Base-by-base conservation (phyloP, 2,113 vertebrate genomes). In the Thryonomys swinderianus region DNA sequence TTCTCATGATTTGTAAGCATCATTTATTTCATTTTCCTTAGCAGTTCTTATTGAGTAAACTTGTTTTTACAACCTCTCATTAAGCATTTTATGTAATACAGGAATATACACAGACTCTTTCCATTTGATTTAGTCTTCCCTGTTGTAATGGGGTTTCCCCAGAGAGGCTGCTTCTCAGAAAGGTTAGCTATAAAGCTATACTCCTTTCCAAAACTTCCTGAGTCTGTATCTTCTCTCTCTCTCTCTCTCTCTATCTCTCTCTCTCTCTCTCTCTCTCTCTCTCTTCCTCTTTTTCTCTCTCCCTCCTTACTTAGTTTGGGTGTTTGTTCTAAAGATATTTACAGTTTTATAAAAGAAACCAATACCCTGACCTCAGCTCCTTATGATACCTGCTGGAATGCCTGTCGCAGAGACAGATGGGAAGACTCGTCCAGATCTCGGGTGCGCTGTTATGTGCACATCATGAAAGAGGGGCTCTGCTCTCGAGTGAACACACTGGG, bases 391-490 rank as follows among this genome's bases (percentile, higher is more conserved):
- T 99, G 99, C 95, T 99, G 99, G 99, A 99, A 99, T 79, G 99
- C 99, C 98, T 99, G 99, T 32, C 99, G 95, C 62, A 99, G 99
- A 79, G 99, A 99, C 98, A 99, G 99, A 98, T 98, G 98, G 81
- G 99, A 99, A 95, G 99, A 99, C 27, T 99, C 99, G 93, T 98
- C 99, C 0, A 99, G 99, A 42, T 98, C 99, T 66, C 98, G 98
- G 96, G 98, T 99, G 62, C 99, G 99, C 96, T 99, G 99, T 97
- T 99, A 99, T 4, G 99, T 99, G 88, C 99, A 99, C 95, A 98
- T 99, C 88, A 99, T 99, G 99, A 99, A 99, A 84, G 98, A 99
- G 66, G 99, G 99, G 25, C 97, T 99, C 79, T 99, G 99, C 97
- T 99, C 96, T 98, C 99, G 99, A 51, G 99, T 99, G 93, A 99